Evolutionary conservation across 2,797 vertebrate species (phyloP), one percentile per base, ranked within the genome.

Genomic region (Hippopotamyrus pictus): DNA sequence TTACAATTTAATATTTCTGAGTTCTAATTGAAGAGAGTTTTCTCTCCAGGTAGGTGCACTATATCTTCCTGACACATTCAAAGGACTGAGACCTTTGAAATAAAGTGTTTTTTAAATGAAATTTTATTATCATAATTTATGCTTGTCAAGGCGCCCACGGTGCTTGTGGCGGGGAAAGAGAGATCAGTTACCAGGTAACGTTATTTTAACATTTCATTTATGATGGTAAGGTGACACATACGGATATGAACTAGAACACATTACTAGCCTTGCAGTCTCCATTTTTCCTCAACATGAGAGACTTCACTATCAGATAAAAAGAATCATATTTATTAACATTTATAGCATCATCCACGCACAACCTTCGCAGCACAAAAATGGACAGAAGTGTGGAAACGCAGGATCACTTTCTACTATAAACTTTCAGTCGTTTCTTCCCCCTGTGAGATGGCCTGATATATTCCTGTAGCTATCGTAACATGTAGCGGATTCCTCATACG

Each of bases 1-100:
- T 94, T 94, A 94, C 92, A 91, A 95, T 96, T 96, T 96, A 96
- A 96, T 96, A 96, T 96, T 96, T 96, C 95, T 96, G 94, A 93
- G 94, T 92, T 94, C 95, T 93, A 95, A 95, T 93, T 95, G 94
- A 95, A 96, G 95, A 92, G 62, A 91, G 92, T 93, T 93, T 93
- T 93, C 94, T 95, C 93, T 94, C 90, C 94, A 96, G 95, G 95
- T 95, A 95, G 90, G 90, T 46, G 46, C 92, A 95, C 93, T 96
- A 94, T 91, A 96, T 96, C 95, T 96, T 95, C 91, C 91, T 95
- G 95, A 95, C 96, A 94, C 94, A 62, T 94, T 94, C 94, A 95
- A 96, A 95, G 94, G 95, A 95, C 93, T 94, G 92, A 94, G 94
- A 95, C 95, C 94, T 95, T 94, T 95, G 95, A 93, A 95, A 94